Conservation (phyloP, 2,113 vertebrate genomes). For the Anarrhichthys ocellatus region DNA sequence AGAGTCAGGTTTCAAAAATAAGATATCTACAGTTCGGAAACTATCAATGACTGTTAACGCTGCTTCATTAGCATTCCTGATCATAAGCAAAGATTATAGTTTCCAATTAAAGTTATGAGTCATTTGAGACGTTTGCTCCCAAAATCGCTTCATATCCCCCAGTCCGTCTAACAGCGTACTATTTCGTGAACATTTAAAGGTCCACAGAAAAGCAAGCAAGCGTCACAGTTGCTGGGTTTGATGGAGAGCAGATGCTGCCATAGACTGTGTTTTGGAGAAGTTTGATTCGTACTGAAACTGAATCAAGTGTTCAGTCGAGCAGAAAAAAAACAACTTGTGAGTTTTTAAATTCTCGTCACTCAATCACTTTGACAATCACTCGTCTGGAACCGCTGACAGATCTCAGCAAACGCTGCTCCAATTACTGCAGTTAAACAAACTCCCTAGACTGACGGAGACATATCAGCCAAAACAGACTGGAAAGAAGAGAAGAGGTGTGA, state of each 20-base stretch:
- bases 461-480: conserved; percentile 4
- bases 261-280: conserved; percentile 1
- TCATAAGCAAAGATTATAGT: conserved; percentile 39
- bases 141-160: conserved; percentile 26
- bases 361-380: conserved; percentile 17
- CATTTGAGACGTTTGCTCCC: conserved; percentile 8
- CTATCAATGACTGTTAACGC: conserved; percentile 43
- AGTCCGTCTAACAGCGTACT: conserved; percentile 13
- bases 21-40: conserved; percentile 19
- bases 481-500: conserved; percentile 7
- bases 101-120: conserved; percentile 45
- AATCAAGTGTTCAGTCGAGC: conserved; percentile 9
- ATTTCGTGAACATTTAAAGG: background rate
- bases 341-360: conserved; percentile 3
- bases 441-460: conserved; percentile 2
- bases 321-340: background rate
- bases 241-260: conserved; percentile 29
- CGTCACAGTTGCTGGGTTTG: conserved; percentile 5
- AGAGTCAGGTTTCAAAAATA: conserved; percentile 20
- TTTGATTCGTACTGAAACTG: conserved; percentile 20
- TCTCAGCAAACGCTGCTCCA: conserved; percentile 22
- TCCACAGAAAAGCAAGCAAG: conserved; percentile 5
- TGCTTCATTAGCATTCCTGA: conserved; percentile 24
- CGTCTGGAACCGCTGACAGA: conserved; percentile 13
- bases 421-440: conserved; percentile 50